A percentile compares a stretch with the other conserved stretches of the same genome.
phyloP scores from a whole-genome alignment of 2,888 invertebrate species.

The Morinoia aosen region DNA sequence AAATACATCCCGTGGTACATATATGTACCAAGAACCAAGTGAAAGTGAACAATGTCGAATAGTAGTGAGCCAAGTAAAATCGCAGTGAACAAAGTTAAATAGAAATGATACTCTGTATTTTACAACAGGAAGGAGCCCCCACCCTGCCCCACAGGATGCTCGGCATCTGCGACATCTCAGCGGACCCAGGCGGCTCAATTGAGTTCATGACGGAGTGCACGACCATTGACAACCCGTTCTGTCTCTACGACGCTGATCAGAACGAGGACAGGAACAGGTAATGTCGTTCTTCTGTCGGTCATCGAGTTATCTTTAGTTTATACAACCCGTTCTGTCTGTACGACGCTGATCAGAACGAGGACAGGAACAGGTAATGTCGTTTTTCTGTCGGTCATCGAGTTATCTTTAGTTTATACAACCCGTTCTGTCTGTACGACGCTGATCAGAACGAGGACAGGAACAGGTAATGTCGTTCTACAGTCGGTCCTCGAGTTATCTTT shows the following conservation, averaged over 20 bases:
- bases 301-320: too few species aligned
- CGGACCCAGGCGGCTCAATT: conserved; percentile 98
- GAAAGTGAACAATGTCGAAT: too few species aligned
- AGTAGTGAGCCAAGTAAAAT: too few species aligned
- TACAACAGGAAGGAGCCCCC: conserved; percentile 77
- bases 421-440: conserved; percentile 99
- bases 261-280: conserved; percentile 95
- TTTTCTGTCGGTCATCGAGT: background rate
- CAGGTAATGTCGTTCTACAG: conserved; percentile 74
- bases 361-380: conserved; percentile 82
- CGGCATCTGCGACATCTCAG: conserved; percentile 96
- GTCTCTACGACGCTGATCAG: conserved; percentile 98
- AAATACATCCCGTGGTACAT: too few species aligned
- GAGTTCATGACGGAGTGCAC: conserved; percentile 99
- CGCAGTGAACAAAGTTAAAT: too few species aligned
- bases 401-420: conserved; percentile 77
- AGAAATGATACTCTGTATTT: background rate
- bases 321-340: conserved; percentile 99
- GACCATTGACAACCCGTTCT: conserved; percentile 99
- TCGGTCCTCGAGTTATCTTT: too few species aligned
- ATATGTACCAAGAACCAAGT: too few species aligned
- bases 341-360: conserved; percentile 97
- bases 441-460: conserved; percentile 97
- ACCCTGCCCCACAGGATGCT: conserved; percentile 91
- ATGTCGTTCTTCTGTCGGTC: background rate